A percentile compares a stretch with the other conserved stretches of the same genome.
Conservation (phyloP, 2,113 vertebrate species). For the Neoarius graeffei region DNA sequence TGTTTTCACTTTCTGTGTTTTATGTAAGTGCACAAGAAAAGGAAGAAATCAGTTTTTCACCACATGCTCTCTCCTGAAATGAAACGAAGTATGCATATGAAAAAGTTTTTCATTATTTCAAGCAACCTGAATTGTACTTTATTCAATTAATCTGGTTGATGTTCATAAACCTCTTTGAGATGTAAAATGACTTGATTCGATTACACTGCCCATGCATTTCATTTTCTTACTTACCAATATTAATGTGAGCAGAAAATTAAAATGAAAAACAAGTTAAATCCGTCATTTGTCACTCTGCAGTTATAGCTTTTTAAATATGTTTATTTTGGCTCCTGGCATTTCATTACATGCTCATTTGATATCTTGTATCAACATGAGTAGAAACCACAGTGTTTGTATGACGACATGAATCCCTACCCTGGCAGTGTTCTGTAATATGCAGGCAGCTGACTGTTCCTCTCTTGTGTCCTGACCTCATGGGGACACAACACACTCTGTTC, state of each 20-base stretch:
- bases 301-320: constrained; percentile 53
- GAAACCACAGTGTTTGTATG: constrained; percentile 38
- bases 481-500: constrained; percentile 22
- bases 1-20: constrained; percentile 43
- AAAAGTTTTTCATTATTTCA: constrained; percentile 39
- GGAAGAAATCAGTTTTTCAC: constrained; percentile 54
- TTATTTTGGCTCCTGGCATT: constrained; percentile 61
- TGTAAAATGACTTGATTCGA: constrained; percentile 53
- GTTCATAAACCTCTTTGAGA: constrained; percentile 60
- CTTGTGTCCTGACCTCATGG: constrained; percentile 25
- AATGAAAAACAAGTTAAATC: constrained; percentile 53
- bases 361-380: constrained; percentile 25
- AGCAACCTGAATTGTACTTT: constrained; percentile 59
- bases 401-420: constrained; percentile 44
- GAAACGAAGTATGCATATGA: constrained; percentile 27
- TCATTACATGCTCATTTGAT: constrained; percentile 51
- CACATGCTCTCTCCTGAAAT: constrained; percentile 37
- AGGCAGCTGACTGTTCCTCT: constrained; percentile 60
- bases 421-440: constrained; percentile 47
- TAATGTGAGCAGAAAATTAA: constrained; percentile 42
- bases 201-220: constrained; percentile 58
- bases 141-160: constrained; percentile 54
- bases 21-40: constrained; percentile 45
- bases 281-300: constrained; percentile 55
- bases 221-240: constrained; percentile 60